These are phyloP conservation scores for Pangasius mekongensis DNA, from an alignment of 2,797 vertebrate genomes.

Conservation along the genomic window DNA sequence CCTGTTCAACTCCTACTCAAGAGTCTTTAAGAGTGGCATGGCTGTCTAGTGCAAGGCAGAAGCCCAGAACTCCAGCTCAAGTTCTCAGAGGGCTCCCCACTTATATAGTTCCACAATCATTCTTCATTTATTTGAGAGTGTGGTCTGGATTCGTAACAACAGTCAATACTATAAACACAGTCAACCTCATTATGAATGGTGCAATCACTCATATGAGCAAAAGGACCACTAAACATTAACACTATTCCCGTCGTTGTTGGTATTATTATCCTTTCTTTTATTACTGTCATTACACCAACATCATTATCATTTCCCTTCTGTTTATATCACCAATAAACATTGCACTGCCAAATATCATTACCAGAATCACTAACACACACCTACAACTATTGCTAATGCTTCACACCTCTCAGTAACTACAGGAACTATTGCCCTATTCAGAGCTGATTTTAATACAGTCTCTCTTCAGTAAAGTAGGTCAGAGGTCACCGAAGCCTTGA, in stretches of 20 bases:
- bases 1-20: background rate
- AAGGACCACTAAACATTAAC: background rate
- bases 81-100: background rate
- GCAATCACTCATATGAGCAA: background rate
- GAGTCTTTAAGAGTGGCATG: background rate
- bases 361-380: slow-evolving; percentile 6
- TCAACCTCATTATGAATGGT: background rate
- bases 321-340: background rate
- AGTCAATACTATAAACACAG: background rate
- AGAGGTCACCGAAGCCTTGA: background rate
- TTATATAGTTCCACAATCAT: background rate
- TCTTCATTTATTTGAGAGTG: background rate
- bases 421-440: background rate
- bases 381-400: background rate
- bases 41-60: background rate
- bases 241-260: background rate
- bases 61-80: background rate
- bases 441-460: background rate
- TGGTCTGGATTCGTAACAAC: background rate
- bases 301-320: slow-evolving; percentile 23
- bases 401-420: background rate
- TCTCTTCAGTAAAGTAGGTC: background rate
- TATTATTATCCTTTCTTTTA: background rate
- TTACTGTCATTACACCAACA: background rate
- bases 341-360: background rate